These are phyloP conservation scores for Microchrysa polita DNA, from an alignment of 2,888 invertebrate species.

Conservation along the genomic window DNA sequence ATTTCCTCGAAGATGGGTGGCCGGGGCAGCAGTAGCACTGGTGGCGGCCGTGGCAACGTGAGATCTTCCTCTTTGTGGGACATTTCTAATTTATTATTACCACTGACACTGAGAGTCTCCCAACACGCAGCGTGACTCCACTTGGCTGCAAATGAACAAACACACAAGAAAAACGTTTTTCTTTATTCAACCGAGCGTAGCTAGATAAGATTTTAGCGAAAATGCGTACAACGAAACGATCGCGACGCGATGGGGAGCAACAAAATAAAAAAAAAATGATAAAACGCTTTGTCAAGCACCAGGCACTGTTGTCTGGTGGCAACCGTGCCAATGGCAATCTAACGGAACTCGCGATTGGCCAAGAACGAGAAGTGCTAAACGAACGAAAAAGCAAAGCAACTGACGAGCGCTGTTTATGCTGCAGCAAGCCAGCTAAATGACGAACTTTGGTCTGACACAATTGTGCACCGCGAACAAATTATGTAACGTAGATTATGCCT, in stretches of 20 bases:
- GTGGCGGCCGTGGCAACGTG: not conserved
- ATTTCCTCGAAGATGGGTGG: not conserved
- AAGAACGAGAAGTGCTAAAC: not conserved
- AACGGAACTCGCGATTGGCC: constrained; percentile 26
- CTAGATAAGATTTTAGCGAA: not conserved
- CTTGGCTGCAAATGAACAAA: constrained; percentile 33
- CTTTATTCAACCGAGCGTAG: not conserved
- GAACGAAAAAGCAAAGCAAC: too few relatives aligned
- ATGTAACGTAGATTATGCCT: not conserved
- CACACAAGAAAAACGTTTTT: constrained; percentile 10
- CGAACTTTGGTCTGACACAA: constrained; percentile 32
- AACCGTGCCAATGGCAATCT: constrained; percentile 4
- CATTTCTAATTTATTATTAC: constrained; percentile 29
- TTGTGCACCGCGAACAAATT: not conserved
- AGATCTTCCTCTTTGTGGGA: constrained; percentile 23
- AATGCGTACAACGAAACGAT: not conserved
- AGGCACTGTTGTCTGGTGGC: not conserved
- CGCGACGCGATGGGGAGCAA: not conserved
- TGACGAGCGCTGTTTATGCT: not conserved
- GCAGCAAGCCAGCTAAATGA: not conserved
- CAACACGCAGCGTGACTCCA: not conserved
- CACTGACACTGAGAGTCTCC: not conserved
- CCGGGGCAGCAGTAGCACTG: not conserved
- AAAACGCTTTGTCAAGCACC: not conserved
- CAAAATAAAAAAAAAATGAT: not conserved